A percentile compares a stretch with the other conserved stretches of the same genome.
Conservation (phyloP, 1,140 invertebrate genomes). For the Aphelenchoides fujianensis region DNA sequence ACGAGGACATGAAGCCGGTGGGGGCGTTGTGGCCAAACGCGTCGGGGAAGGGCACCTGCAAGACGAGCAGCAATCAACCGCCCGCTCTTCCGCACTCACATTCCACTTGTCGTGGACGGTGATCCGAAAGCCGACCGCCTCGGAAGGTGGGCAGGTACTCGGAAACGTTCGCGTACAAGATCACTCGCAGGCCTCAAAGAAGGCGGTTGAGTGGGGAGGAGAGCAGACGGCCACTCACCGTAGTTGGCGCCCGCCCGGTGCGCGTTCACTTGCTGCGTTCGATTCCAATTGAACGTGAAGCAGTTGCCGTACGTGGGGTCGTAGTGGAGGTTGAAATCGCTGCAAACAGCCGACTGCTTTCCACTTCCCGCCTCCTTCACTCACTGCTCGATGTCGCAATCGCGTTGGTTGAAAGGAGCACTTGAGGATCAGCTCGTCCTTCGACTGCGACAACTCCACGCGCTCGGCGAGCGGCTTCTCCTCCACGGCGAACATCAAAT, state of each 20-base stretch:
- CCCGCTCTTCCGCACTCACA: background rate
- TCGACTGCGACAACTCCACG: slow-evolving; percentile 49
- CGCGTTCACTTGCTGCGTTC: slow-evolving; percentile 51
- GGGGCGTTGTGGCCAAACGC: slow-evolving; percentile 61
- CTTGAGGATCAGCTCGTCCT: slow-evolving; percentile 57
- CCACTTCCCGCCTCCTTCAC: background rate
- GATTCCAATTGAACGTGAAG: slow-evolving; percentile 59
- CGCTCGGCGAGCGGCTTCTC: slow-evolving; percentile 47
- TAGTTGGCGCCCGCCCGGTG: slow-evolving; percentile 61
- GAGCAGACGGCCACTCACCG: slow-evolving; percentile 31
- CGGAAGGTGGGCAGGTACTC: slow-evolving; percentile 61
- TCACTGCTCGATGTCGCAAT: slow-evolving; percentile 58
- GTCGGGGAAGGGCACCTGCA: slow-evolving; percentile 56
- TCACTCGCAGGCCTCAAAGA: slow-evolving; percentile 51
- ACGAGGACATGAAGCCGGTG: slow-evolving; percentile 61
- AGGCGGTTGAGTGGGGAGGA: background rate
- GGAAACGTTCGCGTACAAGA: slow-evolving; percentile 60
- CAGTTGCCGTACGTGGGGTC: slow-evolving; percentile 62
- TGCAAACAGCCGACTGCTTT: slow-evolving; percentile 36
- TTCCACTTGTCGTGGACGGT: slow-evolving; percentile 61
- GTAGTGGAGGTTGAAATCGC: slow-evolving; percentile 58
- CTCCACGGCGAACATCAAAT: slow-evolving; percentile 58
- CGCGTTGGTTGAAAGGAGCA: slow-evolving; percentile 60
- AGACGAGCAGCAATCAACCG: background rate
- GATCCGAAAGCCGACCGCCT: slow-evolving; percentile 60